A percentile compares a stretch with the other conserved stretches of the same genome.
Evolutionary conservation across 2,797 vertebrate species (phyloP).

Genomic region (Mormyrops boulengeri): DNA sequence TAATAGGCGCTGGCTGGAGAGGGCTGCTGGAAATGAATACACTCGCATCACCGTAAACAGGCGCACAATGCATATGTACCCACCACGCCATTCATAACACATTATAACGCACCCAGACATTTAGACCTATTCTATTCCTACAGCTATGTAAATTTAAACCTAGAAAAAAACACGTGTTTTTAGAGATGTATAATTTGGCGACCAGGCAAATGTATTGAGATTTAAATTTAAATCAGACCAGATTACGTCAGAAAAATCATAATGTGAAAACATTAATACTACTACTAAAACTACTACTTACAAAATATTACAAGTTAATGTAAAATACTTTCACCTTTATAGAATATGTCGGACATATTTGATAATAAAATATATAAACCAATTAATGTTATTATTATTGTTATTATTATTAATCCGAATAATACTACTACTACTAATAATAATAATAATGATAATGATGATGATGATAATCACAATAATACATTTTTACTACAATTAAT

Average conservation of each 20-base stretch:
- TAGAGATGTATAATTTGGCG: neutral
- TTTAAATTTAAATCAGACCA: neutral
- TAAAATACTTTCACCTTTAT: neutral
- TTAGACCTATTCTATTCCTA: neutral
- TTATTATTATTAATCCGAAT: neutral
- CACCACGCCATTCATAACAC: neutral
- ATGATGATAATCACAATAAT: neutral
- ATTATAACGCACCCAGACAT: neutral
- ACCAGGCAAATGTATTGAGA: neutral
- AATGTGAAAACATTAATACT: neutral
- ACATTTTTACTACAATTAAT: neutral
- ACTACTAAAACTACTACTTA: neutral
- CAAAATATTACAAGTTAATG: neutral
- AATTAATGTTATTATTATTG: neutral
- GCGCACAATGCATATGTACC: neutral
- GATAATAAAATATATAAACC: neutral
- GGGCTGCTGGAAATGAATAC: conserved; percentile 73
- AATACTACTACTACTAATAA: neutral
- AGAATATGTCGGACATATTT: neutral
- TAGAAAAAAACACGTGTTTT: neutral
- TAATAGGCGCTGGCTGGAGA: conserved; percentile 74
- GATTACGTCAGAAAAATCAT: neutral
- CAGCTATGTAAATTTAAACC: neutral
- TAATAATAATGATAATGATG: neutral
- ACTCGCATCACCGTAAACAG: conserved; percentile 44